Evolutionary conservation across 2,888 invertebrate genomes (phyloP), one percentile per base, ranked within the genome.

Genomic region (Spicauda simplicius): DNA sequence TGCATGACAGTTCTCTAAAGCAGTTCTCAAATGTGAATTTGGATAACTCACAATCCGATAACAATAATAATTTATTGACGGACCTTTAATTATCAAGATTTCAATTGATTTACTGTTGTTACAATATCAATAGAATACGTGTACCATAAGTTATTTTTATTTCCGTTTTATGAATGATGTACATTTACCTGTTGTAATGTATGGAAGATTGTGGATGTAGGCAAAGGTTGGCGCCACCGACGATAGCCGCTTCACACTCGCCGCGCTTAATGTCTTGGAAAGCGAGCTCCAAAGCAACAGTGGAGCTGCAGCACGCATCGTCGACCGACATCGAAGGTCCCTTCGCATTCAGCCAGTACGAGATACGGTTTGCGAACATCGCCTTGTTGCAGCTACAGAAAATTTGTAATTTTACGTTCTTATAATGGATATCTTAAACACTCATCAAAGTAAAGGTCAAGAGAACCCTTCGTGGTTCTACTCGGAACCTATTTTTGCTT

Each of bases 181-280:
- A 2, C 11, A 1, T 52, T n/a, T 62, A 62, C 54, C 62, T 52
- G 58, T 72, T 70, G 56, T 72, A 77, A 63, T 78, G 77, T 25
- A 78, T 25, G 2, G 77, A 76, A 25, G 74, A 70, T 55, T 79
- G 76, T 0, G 95, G 94, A 64, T 94, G 94, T 33, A 95, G 78
- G 63, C 93, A 92, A 12, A 95, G 75, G 72, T 90, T 94, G 37
- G 91, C 87, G 3, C 95, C 95, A 0, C 94, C 95, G 1, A 95
- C 95, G 41, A 96, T 86, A 20, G 95, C 95, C 0, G 86, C 79
- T 5, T 88, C 88, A 53, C 87, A 86, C 4, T 80, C 75, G 0
- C 89, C 88, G 0, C 74, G 70, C 0, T n/a, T 45, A 2, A 88
- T 82, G 0, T 82, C 80, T 0, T 75, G 66, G 59, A 73, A 78